Conservation (phyloP, 2,113 vertebrate species). For the Prolemur simus region DNA sequence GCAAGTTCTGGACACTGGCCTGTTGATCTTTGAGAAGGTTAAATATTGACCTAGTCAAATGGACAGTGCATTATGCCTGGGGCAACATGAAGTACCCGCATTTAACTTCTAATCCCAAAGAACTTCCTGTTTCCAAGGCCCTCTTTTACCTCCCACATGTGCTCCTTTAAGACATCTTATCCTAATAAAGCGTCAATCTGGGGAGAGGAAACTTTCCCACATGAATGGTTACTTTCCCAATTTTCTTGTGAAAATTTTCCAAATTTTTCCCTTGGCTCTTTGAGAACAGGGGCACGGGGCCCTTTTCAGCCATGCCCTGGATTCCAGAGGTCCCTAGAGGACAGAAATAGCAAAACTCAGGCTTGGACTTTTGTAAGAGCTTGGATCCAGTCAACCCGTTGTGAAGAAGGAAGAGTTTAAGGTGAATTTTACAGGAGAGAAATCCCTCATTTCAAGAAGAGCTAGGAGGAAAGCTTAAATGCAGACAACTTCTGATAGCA, state of each 20-base stretch:
- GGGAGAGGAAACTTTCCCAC: neutral
- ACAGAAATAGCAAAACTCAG: neutral
- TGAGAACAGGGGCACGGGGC: neutral
- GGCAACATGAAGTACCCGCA: conserved; percentile 12
- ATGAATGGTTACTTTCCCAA: neutral
- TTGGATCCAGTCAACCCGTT: neutral
- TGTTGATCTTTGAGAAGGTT: conserved; percentile 59
- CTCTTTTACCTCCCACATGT: neutral
- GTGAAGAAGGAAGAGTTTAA: neutral
- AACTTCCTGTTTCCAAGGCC: conserved; percentile 31
- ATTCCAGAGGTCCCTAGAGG: neutral
- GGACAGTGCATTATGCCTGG: conserved; percentile 40
- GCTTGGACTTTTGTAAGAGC: neutral
- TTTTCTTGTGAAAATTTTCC: conserved; percentile 13
- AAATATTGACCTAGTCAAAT: neutral
- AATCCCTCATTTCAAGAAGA: neutral
- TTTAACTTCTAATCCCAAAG: conserved; percentile 34
- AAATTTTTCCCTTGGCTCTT: neutral
- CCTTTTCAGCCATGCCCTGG: neutral
- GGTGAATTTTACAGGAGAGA: neutral
- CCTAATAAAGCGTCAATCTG: neutral
- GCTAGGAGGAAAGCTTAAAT: neutral
- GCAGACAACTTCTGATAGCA: neutral
- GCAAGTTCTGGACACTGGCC: neutral
- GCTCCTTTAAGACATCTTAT: neutral